Evolutionary conservation across 2,888 invertebrate genomes (phyloP), one percentile per base, ranked within the genome.

Genomic region (Xestia sexstrigata): DNA sequence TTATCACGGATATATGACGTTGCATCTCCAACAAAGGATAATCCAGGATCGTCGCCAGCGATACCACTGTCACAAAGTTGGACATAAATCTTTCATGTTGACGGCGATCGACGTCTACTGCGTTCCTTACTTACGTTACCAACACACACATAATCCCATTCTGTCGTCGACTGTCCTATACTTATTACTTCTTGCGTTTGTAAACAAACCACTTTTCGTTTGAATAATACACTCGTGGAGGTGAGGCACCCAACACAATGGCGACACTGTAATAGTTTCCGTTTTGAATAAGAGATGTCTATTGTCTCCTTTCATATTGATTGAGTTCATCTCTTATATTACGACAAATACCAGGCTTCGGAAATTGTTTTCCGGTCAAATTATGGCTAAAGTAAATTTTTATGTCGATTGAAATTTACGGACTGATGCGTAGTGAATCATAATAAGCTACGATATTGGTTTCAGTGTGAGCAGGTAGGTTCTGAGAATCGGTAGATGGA

Each of bases 251-350:
- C 94, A 94, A 95, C 92, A 96, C 96, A 96, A 96, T 96, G 92
- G 95, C 92, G 90, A 92, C 90, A 89, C 94, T 93, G 93, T 96
- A 96, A 96, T 95, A 96, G 96, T 96, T 96, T 96, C 96, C 96
- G 95, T 95, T 96, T 94, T 94, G 94, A 95, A 95, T 95, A 95
- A 94, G 95, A 94, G 93, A 94, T 94, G 93, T 89, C 95, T 91
- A 96, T 96, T 96, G 96, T 96, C 95, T 96, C 92, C 91, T 91
- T 92, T 91, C 93, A 91, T 96, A 96, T 96, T 96, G 96, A 96
- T 96, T 95, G 94, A 93, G 92, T 93, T 93, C 92, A 93, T 94
- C 93, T 94, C 90, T 90, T 79, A 89, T 90, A 88, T 90, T 88
- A 91, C 91, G 87, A 91, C 91, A 90, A 92, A 91, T 91, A 89